Percentiles rank a stretch among this genome's conserved stretches.
phyloP scores from a whole-genome alignment of 2,888 invertebrate genomes.

The Caenorhabditis sulstoni region DNA sequence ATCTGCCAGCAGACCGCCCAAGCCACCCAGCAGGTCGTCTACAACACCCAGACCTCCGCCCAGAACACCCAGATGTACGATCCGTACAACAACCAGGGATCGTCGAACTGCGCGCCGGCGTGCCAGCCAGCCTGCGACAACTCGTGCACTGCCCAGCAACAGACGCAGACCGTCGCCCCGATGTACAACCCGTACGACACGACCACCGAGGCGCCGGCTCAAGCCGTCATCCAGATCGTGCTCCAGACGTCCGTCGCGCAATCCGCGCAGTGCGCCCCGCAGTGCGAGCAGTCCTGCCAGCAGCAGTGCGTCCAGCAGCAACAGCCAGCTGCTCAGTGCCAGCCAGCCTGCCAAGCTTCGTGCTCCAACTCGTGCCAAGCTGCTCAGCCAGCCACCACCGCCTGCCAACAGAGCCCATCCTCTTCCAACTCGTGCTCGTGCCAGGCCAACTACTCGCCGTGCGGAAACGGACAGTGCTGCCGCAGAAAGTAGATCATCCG shows the following conservation, averaged over 20 bases:
- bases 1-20: constrained; percentile 56
- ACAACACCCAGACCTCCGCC: constrained; percentile 1
- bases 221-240: constrained; percentile 28
- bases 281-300: constrained; percentile 67
- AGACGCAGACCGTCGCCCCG: constrained; percentile 37
- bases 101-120: constrained; percentile 37
- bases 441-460: constrained; percentile 66
- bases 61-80: constrained; percentile 47
- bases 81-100: constrained; percentile 44
- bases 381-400: constrained; percentile 60
- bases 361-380: constrained; percentile 63
- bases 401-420: constrained; percentile 60
- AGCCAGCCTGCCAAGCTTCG: constrained; percentile 63
- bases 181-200: constrained; percentile 51
- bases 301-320: constrained; percentile 67
- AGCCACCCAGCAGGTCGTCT: constrained; percentile 38
- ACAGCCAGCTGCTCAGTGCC: constrained; percentile 64
- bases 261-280: constrained; percentile 63
- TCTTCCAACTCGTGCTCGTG: constrained; percentile 46
- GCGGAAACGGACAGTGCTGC: constrained; percentile 69
- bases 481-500: constrained; percentile 59
- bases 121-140: constrained; percentile 62
- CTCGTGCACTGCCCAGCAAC: constrained; percentile 47
- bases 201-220: constrained; percentile 29
- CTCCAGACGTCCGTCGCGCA: constrained; percentile 61